Percentiles rank a stretch among this genome's conserved stretches.
phyloP scores from a whole-genome alignment of 2,113 vertebrate species.

The Lepisosteus osseus region DNA sequence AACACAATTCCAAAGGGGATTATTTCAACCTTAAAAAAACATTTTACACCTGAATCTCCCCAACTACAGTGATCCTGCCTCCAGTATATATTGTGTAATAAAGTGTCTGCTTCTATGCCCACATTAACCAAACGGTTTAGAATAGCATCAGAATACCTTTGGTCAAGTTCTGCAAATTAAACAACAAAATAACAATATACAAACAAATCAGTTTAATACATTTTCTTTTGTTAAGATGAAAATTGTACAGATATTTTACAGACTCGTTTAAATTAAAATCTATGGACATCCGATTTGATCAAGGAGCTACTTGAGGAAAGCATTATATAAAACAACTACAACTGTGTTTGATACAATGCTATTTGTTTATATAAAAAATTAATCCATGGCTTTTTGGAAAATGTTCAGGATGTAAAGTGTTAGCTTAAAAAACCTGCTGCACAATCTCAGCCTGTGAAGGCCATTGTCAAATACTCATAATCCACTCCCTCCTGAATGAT shows the following conservation, averaged over 20 bases:
- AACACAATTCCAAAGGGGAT: too few relatives aligned
- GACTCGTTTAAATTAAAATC: slow-evolving; percentile 52
- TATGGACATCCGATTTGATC: slow-evolving; percentile 43
- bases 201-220: slow-evolving; percentile 56
- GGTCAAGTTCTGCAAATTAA: background rate
- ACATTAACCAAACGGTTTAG: too few relatives aligned
- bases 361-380: slow-evolving; percentile 20
- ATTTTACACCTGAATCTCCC: too few relatives aligned
- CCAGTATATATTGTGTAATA: too few relatives aligned
- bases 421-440: background rate
- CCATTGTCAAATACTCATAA: slow-evolving; percentile 46
- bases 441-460: slow-evolving; percentile 37
- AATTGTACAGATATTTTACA: slow-evolving; percentile 52
- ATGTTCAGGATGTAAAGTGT: background rate
- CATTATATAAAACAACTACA: slow-evolving; percentile 31
- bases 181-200: slow-evolving; percentile 26
- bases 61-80: too few relatives aligned
- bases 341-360: slow-evolving; percentile 25
- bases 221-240: slow-evolving; percentile 43
- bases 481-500: slow-evolving; percentile 49
- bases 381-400: slow-evolving; percentile 36
- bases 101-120: too few relatives aligned
- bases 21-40: too few relatives aligned
- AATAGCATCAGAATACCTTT: too few relatives aligned
- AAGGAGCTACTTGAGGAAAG: slow-evolving; percentile 42